These are phyloP conservation scores for Drosophila lacicola DNA, from an alignment of 2,888 invertebrate genomes.

Conservation along the genomic window DNA sequence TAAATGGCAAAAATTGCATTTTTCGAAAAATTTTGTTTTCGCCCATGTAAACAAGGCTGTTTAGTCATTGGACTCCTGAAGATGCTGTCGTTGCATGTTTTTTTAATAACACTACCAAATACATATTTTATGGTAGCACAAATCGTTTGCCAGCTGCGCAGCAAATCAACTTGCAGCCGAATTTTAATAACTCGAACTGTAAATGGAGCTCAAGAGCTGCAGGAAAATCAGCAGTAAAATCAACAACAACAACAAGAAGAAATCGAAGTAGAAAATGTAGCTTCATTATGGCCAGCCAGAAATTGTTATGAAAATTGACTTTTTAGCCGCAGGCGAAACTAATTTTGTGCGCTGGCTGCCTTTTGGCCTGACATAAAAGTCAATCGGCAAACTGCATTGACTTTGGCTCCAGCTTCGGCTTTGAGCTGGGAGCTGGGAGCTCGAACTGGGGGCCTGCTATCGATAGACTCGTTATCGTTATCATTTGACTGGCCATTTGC, in stretches of 20 bases:
- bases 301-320: constrained; percentile 80
- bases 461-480: constrained; percentile 69
- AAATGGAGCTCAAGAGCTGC: constrained; percentile 16
- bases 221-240: constrained; percentile 48
- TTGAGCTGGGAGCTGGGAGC: background rate
- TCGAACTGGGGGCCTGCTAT: constrained; percentile 26
- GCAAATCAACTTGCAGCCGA: constrained; percentile 63
- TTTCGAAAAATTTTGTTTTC: background rate
- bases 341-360: constrained; percentile 58
- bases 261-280: constrained; percentile 59
- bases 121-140: constrained; percentile 66
- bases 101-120: constrained; percentile 64
- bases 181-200: constrained; percentile 63
- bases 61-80: background rate
- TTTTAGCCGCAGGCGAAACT: constrained; percentile 72
- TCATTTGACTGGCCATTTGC: constrained; percentile 75
- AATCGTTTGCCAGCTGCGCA: constrained; percentile 65
- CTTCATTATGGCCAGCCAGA: constrained; percentile 73
- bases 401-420: constrained; percentile 22
- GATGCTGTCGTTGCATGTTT: background rate
- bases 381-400: constrained; percentile 59
- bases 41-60: background rate
- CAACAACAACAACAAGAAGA: constrained; percentile 63
- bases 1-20: too few relatives aligned
- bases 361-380: constrained; percentile 61